Evolutionary conservation across 2,797 vertebrate genomes (phyloP).

Genomic region (Pseudochirops corinnae): DNA sequence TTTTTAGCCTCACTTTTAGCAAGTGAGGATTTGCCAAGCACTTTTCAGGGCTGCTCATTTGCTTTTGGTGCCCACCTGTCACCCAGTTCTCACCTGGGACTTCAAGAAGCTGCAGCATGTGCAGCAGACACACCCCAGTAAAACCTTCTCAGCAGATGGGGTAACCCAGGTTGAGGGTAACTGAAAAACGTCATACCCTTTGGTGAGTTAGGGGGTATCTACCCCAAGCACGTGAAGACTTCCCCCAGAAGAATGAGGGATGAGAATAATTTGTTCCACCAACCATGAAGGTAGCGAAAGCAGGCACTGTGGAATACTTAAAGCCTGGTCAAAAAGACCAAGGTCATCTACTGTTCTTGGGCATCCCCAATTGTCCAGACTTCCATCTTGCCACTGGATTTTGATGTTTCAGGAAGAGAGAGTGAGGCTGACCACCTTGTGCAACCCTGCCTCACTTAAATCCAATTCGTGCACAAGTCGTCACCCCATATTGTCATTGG

Average conservation of each 20-base stretch:
- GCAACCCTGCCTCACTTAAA: neutral
- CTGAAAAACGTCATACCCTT: neutral
- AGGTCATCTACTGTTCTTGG: neutral
- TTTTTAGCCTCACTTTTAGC: neutral
- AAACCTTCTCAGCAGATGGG: neutral
- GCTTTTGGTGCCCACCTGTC: neutral
- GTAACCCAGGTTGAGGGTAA: neutral
- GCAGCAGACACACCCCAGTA: neutral
- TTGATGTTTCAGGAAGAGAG: neutral
- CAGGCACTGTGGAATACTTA: neutral
- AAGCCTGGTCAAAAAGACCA: neutral
- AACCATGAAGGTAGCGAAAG: neutral
- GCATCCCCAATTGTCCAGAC: neutral
- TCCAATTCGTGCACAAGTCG: neutral
- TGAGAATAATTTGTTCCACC: neutral
- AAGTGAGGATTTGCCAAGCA: neutral
- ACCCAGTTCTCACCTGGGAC: too few species aligned
- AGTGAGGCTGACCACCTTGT: neutral
- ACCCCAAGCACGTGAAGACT: neutral
- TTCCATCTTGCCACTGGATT: neutral
- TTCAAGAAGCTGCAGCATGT: neutral
- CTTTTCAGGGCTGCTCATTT: neutral
- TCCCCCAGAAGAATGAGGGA: neutral
- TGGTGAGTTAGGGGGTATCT: neutral
- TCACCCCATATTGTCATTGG: neutral